phyloP scores from a whole-genome alignment of 2,113 vertebrate species.

The Petrocephalus microphthalmus region DNA sequence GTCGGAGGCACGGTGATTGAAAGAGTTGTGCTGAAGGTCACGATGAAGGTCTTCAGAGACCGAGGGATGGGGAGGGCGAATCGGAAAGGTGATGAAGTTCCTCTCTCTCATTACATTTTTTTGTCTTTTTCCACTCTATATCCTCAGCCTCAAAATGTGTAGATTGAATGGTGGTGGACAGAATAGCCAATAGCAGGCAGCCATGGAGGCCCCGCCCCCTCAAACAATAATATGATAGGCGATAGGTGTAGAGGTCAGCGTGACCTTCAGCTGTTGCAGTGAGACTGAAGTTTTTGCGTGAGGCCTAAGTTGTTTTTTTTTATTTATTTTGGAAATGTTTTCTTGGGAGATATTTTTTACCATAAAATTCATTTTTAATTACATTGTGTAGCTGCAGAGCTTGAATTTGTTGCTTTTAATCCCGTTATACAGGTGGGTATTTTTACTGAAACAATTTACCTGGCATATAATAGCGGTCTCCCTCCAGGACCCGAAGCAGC shows the following conservation, averaged over 20 bases:
- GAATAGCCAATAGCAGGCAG: background rate
- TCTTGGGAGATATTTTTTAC: background rate
- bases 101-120: background rate
- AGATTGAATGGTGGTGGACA: background rate
- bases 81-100: background rate
- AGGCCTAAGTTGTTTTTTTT: background rate
- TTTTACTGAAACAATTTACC: slow-evolving; percentile 9
- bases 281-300: background rate
- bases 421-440: background rate
- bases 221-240: background rate
- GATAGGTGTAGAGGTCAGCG: background rate
- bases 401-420: slow-evolving; percentile 7
- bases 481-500: background rate
- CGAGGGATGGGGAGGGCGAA: background rate
- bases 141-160: background rate
- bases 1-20: background rate
- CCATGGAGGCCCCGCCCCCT: background rate
- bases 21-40: slow-evolving; percentile 3
- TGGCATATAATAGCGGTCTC: background rate
- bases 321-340: background rate
- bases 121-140: background rate
- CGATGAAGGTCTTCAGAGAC: background rate
- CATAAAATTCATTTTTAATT: background rate
- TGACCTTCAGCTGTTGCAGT: background rate
- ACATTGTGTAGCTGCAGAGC: background rate